Evolutionary conservation across 2,888 invertebrate species (phyloP).

Genomic region (Macrophya alboannulata): DNA sequence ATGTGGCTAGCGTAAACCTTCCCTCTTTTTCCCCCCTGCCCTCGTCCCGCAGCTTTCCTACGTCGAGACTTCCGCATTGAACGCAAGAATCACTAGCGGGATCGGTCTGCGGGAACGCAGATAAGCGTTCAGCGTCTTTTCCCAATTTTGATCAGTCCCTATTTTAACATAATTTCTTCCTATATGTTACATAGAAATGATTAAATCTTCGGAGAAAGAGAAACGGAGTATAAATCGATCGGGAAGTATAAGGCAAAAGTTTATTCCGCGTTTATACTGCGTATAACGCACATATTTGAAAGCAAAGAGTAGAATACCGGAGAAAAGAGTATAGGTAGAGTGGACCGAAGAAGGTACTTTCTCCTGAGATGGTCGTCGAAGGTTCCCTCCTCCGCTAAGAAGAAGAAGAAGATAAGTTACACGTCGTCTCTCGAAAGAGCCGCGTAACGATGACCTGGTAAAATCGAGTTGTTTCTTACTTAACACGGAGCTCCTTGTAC

Average conservation of each 20-base stretch:
- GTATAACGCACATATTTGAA: not conserved
- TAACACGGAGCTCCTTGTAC: constrained; percentile 13
- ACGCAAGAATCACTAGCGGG: constrained; percentile 11
- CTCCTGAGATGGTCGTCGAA: constrained; percentile 6
- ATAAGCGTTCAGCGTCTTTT: not conserved
- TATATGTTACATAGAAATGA: too few relatives aligned
- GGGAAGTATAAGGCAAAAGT: not conserved
- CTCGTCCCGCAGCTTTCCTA: constrained; percentile 35
- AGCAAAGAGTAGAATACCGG: not conserved
- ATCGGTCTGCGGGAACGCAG: not conserved
- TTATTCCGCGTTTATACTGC: not conserved
- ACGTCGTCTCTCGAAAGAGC: constrained; percentile 24
- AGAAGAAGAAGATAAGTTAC: constrained; percentile 34
- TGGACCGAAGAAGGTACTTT: constrained; percentile 39
- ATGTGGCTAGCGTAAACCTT: constrained; percentile 49
- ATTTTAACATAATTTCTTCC: not conserved
- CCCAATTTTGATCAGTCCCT: too few relatives aligned
- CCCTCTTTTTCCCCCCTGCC: constrained; percentile 30
- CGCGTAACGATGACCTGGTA: constrained; percentile 47
- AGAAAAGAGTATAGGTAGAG: too few relatives aligned
- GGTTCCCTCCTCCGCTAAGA: constrained; percentile 20
- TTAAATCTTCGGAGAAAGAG: not conserved
- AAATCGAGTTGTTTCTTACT: constrained; percentile 30
- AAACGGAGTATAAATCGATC: not conserved
- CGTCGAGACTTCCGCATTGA: constrained; percentile 34